Evolutionary conservation across 1,140 invertebrate species (phyloP).

Genomic region (Campoletis sonorensis): DNA sequence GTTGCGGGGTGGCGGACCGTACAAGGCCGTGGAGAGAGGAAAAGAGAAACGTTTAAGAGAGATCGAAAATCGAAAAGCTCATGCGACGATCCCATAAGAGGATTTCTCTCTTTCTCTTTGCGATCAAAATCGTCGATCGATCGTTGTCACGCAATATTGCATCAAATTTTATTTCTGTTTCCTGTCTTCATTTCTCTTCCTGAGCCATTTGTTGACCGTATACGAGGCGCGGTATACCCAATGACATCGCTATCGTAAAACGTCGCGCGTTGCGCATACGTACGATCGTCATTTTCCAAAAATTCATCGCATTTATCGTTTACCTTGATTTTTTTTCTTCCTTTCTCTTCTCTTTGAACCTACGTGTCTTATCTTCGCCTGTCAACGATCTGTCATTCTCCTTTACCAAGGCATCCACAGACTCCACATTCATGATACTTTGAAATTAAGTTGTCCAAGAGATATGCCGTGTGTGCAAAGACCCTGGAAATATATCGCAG

Average conservation of each 20-base stretch:
- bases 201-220: slow-evolving; percentile 6
- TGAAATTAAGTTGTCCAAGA: slow-evolving; percentile 40
- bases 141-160: slow-evolving; percentile 34
- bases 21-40: slow-evolving; percentile 66
- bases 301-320: slow-evolving; percentile 32
- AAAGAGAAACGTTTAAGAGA: slow-evolving; percentile 3
- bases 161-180: background rate
- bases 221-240: background rate
- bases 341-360: background rate
- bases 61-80: slow-evolving; percentile 51
- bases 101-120: slow-evolving; percentile 48
- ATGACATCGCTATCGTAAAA: background rate
- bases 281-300: slow-evolving; percentile 33
- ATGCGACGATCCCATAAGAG: slow-evolving; percentile 65
- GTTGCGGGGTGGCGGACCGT: slow-evolving; percentile 60
- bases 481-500: background rate
- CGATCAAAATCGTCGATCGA: slow-evolving; percentile 43
- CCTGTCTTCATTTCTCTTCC: slow-evolving; percentile 16
- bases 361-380: background rate
- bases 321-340: too few relatives aligned
- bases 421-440: slow-evolving; percentile 25
- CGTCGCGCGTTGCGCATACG: background rate
- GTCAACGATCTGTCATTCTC: slow-evolving; percentile 20
- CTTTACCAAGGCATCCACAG: background rate
- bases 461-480: slow-evolving; percentile 20